These are phyloP conservation scores for Cheilosia soror DNA, from an alignment of 2,888 invertebrate species.

Conservation along the genomic window DNA sequence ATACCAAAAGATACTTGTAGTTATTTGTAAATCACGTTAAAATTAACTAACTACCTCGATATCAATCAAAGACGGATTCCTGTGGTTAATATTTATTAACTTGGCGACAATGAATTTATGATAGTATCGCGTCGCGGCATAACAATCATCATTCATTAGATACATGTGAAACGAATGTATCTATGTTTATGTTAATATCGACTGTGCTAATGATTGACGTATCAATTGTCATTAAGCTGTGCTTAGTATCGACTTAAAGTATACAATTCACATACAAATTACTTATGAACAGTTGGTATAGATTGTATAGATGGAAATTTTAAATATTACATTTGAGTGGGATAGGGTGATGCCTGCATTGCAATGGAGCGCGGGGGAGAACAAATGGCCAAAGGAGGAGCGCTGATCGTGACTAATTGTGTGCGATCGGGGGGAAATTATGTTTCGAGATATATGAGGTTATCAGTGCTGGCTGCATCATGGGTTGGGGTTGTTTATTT, in stretches of 20 bases:
- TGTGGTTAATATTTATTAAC: conserved; percentile 6
- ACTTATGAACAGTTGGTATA: background rate
- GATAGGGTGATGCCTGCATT: conserved; percentile 12
- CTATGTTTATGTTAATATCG: conserved; percentile 46
- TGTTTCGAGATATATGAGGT: conserved; percentile 59
- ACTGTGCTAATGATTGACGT: conserved; percentile 66
- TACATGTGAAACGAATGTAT: background rate
- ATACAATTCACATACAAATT: conserved; percentile 37
- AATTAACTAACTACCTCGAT: conserved; percentile 56
- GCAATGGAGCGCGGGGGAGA: background rate
- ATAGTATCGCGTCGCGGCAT: conserved; percentile 13
- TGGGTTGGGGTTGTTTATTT: conserved; percentile 35
- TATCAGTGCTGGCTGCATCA: conserved; percentile 2
- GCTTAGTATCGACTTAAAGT: conserved; percentile 53
- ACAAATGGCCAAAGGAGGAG: conserved; percentile 13
- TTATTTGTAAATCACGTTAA: conserved; percentile 41
- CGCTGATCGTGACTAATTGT: conserved; percentile 64
- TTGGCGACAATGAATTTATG: background rate
- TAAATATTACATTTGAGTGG: conserved; percentile 51
- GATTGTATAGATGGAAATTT: conserved; percentile 14
- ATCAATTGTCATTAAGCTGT: conserved; percentile 64
- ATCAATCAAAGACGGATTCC: conserved; percentile 64
- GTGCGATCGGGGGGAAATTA: conserved; percentile 38
- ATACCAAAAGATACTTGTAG: background rate
- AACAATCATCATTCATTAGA: conserved; percentile 33